Conservation (phyloP, 2,888 invertebrate genomes). For the Caenorhabditis panamensis region DNA sequence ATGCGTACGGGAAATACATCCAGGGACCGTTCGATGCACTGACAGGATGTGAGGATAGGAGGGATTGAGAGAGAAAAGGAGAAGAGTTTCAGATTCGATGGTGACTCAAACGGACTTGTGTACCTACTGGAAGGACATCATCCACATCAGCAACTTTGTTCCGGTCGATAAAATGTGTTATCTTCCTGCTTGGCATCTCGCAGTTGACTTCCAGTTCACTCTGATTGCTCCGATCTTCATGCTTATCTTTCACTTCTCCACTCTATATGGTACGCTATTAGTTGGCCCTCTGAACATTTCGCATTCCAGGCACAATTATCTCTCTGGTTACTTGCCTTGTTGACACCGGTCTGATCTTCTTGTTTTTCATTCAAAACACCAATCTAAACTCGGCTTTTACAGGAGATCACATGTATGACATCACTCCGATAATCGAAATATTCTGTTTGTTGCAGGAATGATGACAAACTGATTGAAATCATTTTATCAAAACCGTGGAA, state of each 20-base stretch:
- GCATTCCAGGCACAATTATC: conserved; percentile 11
- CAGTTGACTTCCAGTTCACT: conserved; percentile 56
- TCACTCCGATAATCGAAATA: background rate
- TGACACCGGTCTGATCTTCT: conserved; percentile 4
- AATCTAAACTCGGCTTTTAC: conserved; percentile 22
- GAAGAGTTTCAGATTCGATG: conserved; percentile 34
- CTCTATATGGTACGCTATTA: conserved; percentile 9
- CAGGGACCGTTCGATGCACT: conserved; percentile 48
- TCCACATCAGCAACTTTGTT: conserved; percentile 66
- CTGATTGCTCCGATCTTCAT: conserved; percentile 53
- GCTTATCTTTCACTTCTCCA: conserved; percentile 44
- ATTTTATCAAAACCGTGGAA: conserved; percentile 46
- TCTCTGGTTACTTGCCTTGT: conserved; percentile 5
- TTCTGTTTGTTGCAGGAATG: conserved; percentile 7
- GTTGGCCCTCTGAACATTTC: too few species aligned
- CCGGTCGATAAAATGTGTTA: conserved; percentile 81
- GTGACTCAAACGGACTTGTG: conserved; percentile 46
- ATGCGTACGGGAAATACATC: conserved; percentile 46
- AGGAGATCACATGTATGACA: conserved; percentile 29
- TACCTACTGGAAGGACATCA: conserved; percentile 58
- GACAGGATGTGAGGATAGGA: conserved; percentile 29
- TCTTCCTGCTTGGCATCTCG: conserved; percentile 81
- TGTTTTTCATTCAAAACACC: background rate
- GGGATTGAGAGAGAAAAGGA: background rate
- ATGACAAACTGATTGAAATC: conserved; percentile 31